Evolutionary conservation across 1,140 invertebrate genomes (phyloP).

Genomic region (Patella vulgata): DNA sequence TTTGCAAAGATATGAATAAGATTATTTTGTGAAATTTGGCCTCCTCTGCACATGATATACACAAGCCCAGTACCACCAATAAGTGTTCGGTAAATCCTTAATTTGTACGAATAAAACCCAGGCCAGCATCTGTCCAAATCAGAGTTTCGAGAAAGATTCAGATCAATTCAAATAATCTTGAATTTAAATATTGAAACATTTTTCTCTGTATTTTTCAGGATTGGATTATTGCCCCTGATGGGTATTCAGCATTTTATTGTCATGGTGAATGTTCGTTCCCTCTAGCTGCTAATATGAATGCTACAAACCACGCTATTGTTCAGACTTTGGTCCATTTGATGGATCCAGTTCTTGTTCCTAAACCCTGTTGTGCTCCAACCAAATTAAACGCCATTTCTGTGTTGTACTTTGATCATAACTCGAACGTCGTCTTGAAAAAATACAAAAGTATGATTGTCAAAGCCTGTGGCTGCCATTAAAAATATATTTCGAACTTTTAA

Average conservation of each 20-base stretch:
- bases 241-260: conserved; percentile 76
- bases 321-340: conserved; percentile 74
- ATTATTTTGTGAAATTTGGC: no score
- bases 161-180: no score
- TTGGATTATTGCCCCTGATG: conserved; percentile 73
- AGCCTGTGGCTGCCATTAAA: conserved; percentile 76
- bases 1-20: no score
- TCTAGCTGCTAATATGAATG: conserved; percentile 69
- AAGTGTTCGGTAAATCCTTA: no score
- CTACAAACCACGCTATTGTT: conserved; percentile 79
- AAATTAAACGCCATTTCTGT: conserved; percentile 73
- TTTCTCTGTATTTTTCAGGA: conserved; percentile 71
- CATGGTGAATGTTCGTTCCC: conserved; percentile 74
- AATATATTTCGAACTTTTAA: no score
- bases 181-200: no score
- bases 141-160: no score
- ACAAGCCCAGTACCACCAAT: no score
- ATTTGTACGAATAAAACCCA: no score
- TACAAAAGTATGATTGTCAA: conserved; percentile 77
- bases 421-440: conserved; percentile 75
- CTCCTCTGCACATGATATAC: no score
- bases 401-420: conserved; percentile 75
- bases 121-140: no score
- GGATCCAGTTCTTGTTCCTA: conserved; percentile 71
- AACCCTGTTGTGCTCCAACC: conserved; percentile 76